Evolutionary conservation across 2,888 invertebrate genomes (phyloP).

Genomic region (Zelleria hepariella): DNA sequence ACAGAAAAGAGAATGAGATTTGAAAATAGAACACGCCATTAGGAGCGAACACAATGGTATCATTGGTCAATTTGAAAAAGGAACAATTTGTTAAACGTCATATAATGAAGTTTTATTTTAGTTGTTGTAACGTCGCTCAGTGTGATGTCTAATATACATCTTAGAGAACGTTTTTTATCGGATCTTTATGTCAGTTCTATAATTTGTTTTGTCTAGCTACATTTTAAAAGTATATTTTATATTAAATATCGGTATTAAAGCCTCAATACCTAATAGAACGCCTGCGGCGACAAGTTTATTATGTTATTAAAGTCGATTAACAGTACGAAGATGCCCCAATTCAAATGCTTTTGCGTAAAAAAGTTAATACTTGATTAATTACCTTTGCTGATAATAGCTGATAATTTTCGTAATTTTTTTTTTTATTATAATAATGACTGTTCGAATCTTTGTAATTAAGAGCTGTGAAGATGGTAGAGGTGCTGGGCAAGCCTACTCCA

Average conservation of each 20-base stretch:
- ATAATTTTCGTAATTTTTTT: background rate
- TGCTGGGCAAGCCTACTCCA: too few species aligned
- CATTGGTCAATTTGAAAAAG: slow-evolving; percentile 73
- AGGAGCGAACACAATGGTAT: slow-evolving; percentile 69
- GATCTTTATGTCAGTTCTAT: background rate
- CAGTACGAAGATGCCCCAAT: slow-evolving; percentile 27
- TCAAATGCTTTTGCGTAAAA: background rate
- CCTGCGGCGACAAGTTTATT: slow-evolving; percentile 59
- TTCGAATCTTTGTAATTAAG: too few species aligned
- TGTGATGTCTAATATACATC: slow-evolving; percentile 26
- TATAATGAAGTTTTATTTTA: slow-evolving; percentile 66
- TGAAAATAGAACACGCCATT: slow-evolving; percentile 71
- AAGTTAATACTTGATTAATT: background rate
- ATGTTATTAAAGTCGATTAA: slow-evolving; percentile 52
- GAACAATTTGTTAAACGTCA: slow-evolving; percentile 73
- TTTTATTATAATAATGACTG: too few species aligned
- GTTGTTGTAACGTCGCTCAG: slow-evolving; percentile 60
- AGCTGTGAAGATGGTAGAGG: too few species aligned
- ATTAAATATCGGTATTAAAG: background rate
- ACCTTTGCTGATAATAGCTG: background rate
- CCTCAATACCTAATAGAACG: slow-evolving; percentile 22
- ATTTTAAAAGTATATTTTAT: slow-evolving; percentile 31
- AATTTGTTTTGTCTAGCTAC: slow-evolving; percentile 21
- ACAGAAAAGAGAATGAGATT: slow-evolving; percentile 72
- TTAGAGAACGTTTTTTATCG: background rate